Evolutionary conservation across 1,140 invertebrate species (phyloP), one percentile per base, ranked within the genome.

Genomic region (Teleopsis dalmanni): DNA sequence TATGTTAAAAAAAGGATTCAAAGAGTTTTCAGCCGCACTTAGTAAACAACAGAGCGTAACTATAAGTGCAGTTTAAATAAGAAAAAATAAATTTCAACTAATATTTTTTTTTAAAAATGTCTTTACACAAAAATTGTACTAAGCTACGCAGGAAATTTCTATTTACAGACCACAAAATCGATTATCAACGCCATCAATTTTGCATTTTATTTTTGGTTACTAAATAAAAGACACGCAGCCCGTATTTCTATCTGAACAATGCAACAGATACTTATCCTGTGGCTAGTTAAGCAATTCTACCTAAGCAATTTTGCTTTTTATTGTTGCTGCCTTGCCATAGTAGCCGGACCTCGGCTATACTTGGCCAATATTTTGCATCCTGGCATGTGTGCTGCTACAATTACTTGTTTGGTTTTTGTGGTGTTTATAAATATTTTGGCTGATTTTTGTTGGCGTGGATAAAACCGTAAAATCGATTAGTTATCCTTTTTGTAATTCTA

Each of bases 121-220:
- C 13, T 37, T 37, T 21, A 19, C 11, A 5, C 35, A 19, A 37
- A 25, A 42, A 26, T 22, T 27, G 16, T 14, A 7, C 8, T 16
- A 42, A 42, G 25, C 40, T 16, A 26, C 40, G 40, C 23, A 22
- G 21, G 21, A 40, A 34, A 3, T 10, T 41, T 41, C 23, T 25
- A 42, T 42, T 42, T 22, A 8, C 40, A 47, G 47, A 57, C 64
- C 64, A 56, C 64, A 64, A 67, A 66, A 66, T 66, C 63, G 66
- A 66, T 66, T 66, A 65, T 66, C 53, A 66, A 66, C 62, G 61
- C 40, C 10, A 25, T 41, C 38, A 41, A 6, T 16, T 9, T 26
- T 18, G n/a, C 40, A 16, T 22, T 26, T 42, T 22, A 8, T 42
- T 27, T 37, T n/a, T n/a, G n/a, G n/a, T n/a, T n/a, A n/a, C n/a